Evolutionary conservation across 2,888 invertebrate genomes (phyloP).

Genomic region (Xestoiulus laeticollis): DNA sequence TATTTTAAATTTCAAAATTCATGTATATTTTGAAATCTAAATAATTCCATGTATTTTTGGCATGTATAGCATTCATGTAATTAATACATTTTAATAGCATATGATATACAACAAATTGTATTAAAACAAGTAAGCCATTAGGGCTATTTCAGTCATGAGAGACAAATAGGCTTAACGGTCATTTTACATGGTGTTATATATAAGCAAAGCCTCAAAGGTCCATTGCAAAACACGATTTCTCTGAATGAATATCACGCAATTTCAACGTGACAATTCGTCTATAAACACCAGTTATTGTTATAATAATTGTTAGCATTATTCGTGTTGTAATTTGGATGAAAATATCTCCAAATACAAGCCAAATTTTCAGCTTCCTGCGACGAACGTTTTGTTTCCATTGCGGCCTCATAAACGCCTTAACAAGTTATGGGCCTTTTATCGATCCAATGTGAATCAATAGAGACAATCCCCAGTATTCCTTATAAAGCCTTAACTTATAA

Average conservation of each 20-base stretch:
- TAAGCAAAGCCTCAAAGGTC: too few species aligned
- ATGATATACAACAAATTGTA: too few species aligned
- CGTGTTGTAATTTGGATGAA: background rate
- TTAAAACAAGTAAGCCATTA: too few species aligned
- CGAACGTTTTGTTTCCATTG: constrained; percentile 7
- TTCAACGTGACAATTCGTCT: too few species aligned
- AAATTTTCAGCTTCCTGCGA: background rate
- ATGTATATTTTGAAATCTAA: too few species aligned
- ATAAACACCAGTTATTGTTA: too few species aligned
- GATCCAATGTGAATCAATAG: background rate
- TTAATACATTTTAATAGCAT: too few species aligned
- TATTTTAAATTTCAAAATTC: too few species aligned
- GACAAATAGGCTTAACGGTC: background rate
- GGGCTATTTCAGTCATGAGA: background rate
- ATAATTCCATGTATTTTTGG: too few species aligned
- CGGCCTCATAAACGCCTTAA: constrained; percentile 29
- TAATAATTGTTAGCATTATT: background rate
- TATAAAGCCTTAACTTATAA: constrained; percentile 4
- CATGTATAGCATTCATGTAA: too few species aligned
- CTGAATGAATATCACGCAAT: background rate
- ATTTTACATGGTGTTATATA: background rate
- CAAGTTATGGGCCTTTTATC: constrained; percentile 28
- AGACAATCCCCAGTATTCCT: constrained; percentile 11
- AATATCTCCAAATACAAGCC: background rate
- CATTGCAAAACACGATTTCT: background rate